These are phyloP conservation scores for Sisyra terminalis DNA, from an alignment of 2,888 invertebrate genomes.

Conservation along the genomic window DNA sequence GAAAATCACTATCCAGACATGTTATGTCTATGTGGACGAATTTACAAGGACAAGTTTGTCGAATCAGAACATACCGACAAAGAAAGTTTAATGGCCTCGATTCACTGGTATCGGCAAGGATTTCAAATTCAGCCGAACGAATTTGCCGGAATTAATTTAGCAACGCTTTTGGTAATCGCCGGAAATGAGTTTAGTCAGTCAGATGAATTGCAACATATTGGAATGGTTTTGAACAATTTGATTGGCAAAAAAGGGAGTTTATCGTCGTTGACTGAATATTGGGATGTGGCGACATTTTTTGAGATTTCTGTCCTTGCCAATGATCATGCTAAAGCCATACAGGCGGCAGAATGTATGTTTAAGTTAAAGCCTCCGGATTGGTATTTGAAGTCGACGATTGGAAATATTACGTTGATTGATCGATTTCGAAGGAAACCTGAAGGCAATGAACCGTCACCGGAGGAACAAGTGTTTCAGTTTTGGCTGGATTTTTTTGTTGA, in stretches of 20 bases:
- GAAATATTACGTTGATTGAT: conserved; percentile 88
- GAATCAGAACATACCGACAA: conserved; percentile 85
- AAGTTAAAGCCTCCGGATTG: conserved; percentile 80
- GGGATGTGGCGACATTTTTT: conserved; percentile 98
- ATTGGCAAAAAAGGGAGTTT: conserved; percentile 96
- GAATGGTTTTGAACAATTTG: conserved; percentile 87
- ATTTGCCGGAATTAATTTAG: conserved; percentile 97
- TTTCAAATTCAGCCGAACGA: conserved; percentile 98
- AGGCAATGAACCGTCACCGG: conserved; percentile 50
- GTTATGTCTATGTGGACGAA: conserved; percentile 92
- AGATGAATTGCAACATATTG: conserved; percentile 80
- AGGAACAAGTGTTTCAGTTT: conserved; percentile 83
- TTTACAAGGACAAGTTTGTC: conserved; percentile 94
- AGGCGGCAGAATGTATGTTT: conserved; percentile 91
- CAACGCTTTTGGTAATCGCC: conserved; percentile 88
- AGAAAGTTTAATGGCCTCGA: conserved; percentile 79
- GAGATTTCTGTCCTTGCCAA: conserved; percentile 95
- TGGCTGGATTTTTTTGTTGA: conserved; percentile 99
- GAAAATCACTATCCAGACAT: conserved; percentile 95
- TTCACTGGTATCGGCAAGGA: conserved; percentile 93
- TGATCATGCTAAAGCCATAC: conserved; percentile 91
- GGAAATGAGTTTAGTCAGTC: conserved; percentile 91
- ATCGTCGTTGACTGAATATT: conserved; percentile 85
- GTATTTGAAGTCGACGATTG: conserved; percentile 94
- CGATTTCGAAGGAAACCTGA: conserved; percentile 71